Evolutionary conservation across 2,888 invertebrate genomes (phyloP).

Genomic region (Hyposoter dolosus): DNA sequence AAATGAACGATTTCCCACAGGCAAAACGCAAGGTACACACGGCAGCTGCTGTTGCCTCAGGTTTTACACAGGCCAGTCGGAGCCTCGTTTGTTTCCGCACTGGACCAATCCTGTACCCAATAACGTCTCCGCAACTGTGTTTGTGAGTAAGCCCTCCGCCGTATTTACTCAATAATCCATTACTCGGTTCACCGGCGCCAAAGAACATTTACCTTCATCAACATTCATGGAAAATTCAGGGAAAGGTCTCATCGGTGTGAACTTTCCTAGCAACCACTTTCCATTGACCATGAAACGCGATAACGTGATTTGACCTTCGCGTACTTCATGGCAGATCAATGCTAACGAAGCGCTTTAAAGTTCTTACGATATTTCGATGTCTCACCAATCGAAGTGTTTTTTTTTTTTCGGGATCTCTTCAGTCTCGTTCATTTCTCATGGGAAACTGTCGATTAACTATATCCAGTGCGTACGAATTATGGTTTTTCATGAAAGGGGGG

Average conservation of each 20-base stretch:
- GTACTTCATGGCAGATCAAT: not conserved
- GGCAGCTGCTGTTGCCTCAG: not conserved
- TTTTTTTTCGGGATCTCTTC: too few species aligned
- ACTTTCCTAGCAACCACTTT: not conserved
- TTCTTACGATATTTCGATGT: not conserved
- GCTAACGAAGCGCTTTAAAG: not conserved
- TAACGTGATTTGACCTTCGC: not conserved
- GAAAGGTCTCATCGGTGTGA: not conserved
- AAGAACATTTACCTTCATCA: not conserved
- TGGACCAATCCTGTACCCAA: not conserved
- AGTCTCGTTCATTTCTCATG: not conserved
- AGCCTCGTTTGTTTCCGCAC: not conserved
- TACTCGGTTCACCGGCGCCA: not conserved
- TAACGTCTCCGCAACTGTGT: not conserved
- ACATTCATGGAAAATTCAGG: not conserved
- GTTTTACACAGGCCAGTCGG: not conserved
- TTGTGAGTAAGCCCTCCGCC: not conserved
- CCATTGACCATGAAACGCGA: not conserved
- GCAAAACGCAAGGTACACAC: conserved; percentile 15
- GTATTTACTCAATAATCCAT: conserved; percentile 4
- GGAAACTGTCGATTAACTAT: not conserved
- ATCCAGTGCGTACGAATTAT: not conserved
- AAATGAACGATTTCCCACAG: conserved; percentile 63
- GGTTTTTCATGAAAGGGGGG: not conserved
- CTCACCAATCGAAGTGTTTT: too few species aligned